Percentiles rank a stretch among this genome's conserved stretches.
Evolutionary conservation across 2,113 vertebrate species (phyloP).

Genomic region (Alethe diademata): DNA sequence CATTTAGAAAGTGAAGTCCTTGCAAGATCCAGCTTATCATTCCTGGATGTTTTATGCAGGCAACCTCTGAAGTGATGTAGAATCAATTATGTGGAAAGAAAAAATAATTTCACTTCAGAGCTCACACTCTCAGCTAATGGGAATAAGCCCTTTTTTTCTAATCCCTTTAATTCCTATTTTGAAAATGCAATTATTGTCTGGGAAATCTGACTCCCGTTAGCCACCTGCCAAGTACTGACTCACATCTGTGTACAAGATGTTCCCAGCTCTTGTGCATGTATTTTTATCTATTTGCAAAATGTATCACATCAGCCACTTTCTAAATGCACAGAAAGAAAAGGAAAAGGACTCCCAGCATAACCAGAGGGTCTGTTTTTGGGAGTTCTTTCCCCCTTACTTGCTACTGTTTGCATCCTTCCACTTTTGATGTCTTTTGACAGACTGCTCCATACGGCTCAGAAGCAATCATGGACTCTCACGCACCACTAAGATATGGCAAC

Average conservation of each 20-base stretch:
- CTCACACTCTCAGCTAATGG: background rate
- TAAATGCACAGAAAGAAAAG: background rate
- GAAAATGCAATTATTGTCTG: slow-evolving; percentile 31
- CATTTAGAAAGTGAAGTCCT: background rate
- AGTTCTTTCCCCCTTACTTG: background rate
- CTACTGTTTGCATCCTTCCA: background rate
- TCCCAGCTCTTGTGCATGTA: background rate
- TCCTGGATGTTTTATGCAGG: background rate
- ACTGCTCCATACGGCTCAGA: background rate
- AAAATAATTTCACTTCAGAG: background rate
- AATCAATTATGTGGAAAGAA: background rate
- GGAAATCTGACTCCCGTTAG: slow-evolving; percentile 30
- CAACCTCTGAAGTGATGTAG: background rate
- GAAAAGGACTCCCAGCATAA: background rate
- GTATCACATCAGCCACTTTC: background rate
- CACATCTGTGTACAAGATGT: slow-evolving; percentile 54
- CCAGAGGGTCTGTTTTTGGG: background rate
- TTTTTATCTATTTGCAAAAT: background rate
- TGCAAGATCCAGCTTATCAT: background rate
- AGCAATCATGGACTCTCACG: background rate
- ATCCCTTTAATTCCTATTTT: background rate
- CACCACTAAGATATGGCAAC: background rate
- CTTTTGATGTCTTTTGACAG: background rate
- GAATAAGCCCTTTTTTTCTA: background rate
- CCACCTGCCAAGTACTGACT: slow-evolving; percentile 51